These are phyloP conservation scores for Cydia fagiglandana DNA, from an alignment of 1,140 invertebrate species.

Conservation along the genomic window DNA sequence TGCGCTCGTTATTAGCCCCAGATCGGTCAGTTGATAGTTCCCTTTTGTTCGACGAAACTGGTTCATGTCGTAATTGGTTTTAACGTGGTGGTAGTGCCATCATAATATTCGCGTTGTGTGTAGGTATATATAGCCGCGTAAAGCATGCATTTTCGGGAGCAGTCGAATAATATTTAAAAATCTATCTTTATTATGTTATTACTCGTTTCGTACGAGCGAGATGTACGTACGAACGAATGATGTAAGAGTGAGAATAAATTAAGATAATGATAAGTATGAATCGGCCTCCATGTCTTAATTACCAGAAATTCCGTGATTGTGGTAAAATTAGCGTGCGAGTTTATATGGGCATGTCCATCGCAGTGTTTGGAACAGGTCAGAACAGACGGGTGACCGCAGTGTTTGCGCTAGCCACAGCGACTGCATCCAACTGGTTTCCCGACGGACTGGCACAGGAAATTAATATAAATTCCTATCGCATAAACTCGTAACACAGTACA, in stretches of 20 bases:
- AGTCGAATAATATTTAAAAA: too few species aligned
- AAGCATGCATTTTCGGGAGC: too few species aligned
- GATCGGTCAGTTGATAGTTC: conserved; percentile 17
- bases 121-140: too few species aligned
- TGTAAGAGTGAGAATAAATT: background rate
- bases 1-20: conserved; percentile 13
- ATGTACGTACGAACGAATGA: too few species aligned
- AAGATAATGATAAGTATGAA: background rate
- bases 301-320: conserved; percentile 56
- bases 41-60: conserved; percentile 14
- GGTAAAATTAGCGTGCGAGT: conserved; percentile 68
- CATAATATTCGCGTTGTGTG: background rate
- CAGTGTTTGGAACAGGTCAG: conserved; percentile 63
- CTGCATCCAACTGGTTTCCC: conserved; percentile 62
- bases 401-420: conserved; percentile 58
- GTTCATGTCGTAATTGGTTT: conserved; percentile 8
- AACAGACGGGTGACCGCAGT: conserved; percentile 63
- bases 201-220: background rate
- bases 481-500: conserved; percentile 54
- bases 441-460: conserved; percentile 67
- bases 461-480: conserved; percentile 75
- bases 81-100: background rate
- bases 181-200: too few species aligned
- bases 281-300: conserved; percentile 42
- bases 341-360: conserved; percentile 68